Evolutionary conservation across 2,797 vertebrate genomes (phyloP).

Genomic region (Sebastes diaconus): DNA sequence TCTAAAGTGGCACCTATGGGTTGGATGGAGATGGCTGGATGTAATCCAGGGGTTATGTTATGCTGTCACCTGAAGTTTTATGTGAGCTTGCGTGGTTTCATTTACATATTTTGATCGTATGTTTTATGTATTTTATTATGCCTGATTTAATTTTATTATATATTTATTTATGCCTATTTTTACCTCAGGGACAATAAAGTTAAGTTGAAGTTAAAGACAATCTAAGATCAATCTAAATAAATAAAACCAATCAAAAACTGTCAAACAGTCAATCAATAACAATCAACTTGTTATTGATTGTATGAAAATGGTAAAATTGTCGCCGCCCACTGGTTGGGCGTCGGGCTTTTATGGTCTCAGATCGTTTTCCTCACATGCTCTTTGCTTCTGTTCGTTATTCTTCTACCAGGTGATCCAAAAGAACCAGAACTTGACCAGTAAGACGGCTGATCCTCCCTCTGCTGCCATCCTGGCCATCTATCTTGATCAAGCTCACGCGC

Average conservation of each 20-base stretch:
- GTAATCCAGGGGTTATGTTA: neutral
- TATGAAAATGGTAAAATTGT: neutral
- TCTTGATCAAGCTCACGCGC: slow-evolving; percentile 88
- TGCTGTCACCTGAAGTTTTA: neutral
- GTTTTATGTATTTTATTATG: neutral
- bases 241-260: neutral
- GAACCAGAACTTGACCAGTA: slow-evolving; percentile 84
- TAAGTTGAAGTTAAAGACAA: neutral
- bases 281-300: neutral
- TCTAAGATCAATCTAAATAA: neutral
- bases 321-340: neutral
- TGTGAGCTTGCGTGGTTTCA: neutral
- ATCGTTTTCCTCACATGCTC: neutral
- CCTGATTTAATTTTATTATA: too few species aligned
- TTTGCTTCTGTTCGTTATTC: neutral
- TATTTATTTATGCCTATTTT: neutral
- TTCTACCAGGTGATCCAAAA: slow-evolving; percentile 86
- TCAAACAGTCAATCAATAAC: neutral
- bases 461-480: slow-evolving; percentile 92
- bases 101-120: neutral
- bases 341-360: neutral
- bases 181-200: neutral
- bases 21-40: neutral
- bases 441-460: slow-evolving; percentile 86
- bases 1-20: neutral